Base-by-base conservation (phyloP, 2,113 vertebrate species). In the Rallus limicola region DNA sequence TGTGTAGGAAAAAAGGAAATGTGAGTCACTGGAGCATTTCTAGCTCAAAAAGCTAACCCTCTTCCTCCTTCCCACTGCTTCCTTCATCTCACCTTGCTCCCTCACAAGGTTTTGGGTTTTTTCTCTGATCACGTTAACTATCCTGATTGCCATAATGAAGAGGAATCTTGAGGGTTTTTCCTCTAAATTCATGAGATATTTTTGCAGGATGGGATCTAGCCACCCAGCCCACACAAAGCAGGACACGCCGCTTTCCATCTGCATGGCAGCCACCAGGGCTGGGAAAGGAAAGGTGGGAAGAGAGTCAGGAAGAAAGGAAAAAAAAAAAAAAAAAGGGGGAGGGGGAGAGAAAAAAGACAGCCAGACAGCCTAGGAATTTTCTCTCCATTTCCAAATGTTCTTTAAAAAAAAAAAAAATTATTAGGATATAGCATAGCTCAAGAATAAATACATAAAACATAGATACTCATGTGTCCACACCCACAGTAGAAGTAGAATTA, bases 401-500 rank as follows among this genome's bases (percentile, higher is more conserved):
- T 63, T 68, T 10, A 4, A 4, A 65, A 83, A 64, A 13, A 53
- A 34, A 20, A 7, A 28, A 21, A 24, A 40, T 53, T 2, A 40
- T 69, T 75, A 78, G 8, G 65, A 55, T 70, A 91, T 16, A 92
- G 82, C 74, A 56, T 36, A 90, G 23, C 13, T 91, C 85, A 53
- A 90, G 63, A 92, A 95, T 72, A 87, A 93, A 86, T 63, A 67
- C 24, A 82, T 46, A 72, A 91, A 89, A 29, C 53, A 50, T 67
- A 77, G 69, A 90, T 79, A 74, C 62, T 81, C 38, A n/a, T 85
- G 55, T 56, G 64, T 78, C 55, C 86, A 85, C 77, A 75, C 18
- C 65, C 42, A 62, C 36, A 69, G 52, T 62, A 83, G 83, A 95
- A 97, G 90, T 48, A 59, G 28, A 95, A 97, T 97, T 97, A 97